Conservation (phyloP, 2,797 vertebrate species). For the Sparus aurata region DNA sequence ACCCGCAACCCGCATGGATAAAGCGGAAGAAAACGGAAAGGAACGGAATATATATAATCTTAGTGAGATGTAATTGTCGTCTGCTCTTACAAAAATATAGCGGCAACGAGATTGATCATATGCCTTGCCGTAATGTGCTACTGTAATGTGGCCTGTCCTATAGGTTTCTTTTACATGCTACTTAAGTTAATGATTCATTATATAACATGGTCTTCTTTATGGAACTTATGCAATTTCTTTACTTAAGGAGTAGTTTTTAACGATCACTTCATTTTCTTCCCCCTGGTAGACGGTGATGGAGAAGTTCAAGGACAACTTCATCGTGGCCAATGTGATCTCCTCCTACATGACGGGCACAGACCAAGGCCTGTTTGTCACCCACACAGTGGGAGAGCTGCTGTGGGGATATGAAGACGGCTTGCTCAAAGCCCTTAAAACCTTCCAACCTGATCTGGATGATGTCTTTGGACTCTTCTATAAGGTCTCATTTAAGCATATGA, state of each 20-base stretch:
- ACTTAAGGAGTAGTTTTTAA: background rate
- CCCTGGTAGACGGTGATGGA: conserved; percentile 79
- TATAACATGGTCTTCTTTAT: background rate
- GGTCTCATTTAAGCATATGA: conserved; percentile 77
- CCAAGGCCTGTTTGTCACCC: conserved; percentile 87
- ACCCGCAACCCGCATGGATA: too few species aligned
- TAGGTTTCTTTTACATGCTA: background rate
- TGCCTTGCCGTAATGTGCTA: background rate
- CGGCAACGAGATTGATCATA: background rate
- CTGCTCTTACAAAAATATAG: background rate
- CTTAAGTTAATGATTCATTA: conserved; percentile 9
- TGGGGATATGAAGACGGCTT: conserved; percentile 95
- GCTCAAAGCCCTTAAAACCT: conserved; percentile 74
- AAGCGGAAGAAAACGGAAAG: too few species aligned
- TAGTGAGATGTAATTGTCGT: background rate
- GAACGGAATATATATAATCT: too few species aligned
- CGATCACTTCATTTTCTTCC: background rate
- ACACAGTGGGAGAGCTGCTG: conserved; percentile 88
- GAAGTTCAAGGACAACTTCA: conserved; percentile 4
- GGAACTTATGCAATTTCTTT: background rate
- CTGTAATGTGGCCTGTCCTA: background rate
- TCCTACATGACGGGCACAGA: conserved; percentile 64
- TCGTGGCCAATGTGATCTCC: conserved; percentile 20
- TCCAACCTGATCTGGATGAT: conserved; percentile 78
- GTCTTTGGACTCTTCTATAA: conserved; percentile 93